Evolutionary conservation across 1,140 invertebrate species (phyloP).

Genomic region (Portunus trituberculatus): DNA sequence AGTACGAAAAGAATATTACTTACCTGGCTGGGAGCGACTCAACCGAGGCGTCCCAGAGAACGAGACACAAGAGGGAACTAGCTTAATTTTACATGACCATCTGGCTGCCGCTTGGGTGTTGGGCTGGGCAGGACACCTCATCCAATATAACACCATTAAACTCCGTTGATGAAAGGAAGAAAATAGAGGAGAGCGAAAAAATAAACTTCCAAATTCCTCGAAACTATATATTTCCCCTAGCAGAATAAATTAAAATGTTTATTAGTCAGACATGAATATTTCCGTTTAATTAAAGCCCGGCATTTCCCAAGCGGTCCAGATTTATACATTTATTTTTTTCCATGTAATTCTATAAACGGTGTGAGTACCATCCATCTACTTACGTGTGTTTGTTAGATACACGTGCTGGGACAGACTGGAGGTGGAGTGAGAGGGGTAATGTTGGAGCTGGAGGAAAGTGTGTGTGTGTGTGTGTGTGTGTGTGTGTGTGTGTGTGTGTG

Average conservation of each 20-base stretch:
- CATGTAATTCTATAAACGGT: not conserved
- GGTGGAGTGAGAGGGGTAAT: not conserved
- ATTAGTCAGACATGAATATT: not conserved
- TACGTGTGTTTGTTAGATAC: constrained; percentile 2
- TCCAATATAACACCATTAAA: too few species aligned
- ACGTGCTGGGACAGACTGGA: not conserved
- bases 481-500: constrained; percentile 20
- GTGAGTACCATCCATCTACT: not conserved
- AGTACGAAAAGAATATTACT: not conserved
- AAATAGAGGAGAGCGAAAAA: not conserved
- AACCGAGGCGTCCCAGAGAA: not conserved
- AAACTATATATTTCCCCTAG: not conserved
- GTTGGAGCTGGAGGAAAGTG: not conserved
- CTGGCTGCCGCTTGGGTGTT: too few species aligned
- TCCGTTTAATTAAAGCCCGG: not conserved
- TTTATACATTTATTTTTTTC: not conserved
- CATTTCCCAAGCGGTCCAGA: not conserved
- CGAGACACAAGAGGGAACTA: not conserved
- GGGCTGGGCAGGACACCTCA: too few species aligned
- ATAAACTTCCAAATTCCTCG: not conserved
- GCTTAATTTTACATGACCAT: too few species aligned
- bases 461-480: not conserved
- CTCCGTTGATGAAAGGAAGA: not conserved
- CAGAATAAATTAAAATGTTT: constrained; percentile 4
- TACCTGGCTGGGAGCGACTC: not conserved